A percentile compares a stretch with the other conserved stretches of the same genome.
Evolutionary conservation across 1,140 invertebrate genomes (phyloP).

Genomic region (Tribolium castaneum): DNA sequence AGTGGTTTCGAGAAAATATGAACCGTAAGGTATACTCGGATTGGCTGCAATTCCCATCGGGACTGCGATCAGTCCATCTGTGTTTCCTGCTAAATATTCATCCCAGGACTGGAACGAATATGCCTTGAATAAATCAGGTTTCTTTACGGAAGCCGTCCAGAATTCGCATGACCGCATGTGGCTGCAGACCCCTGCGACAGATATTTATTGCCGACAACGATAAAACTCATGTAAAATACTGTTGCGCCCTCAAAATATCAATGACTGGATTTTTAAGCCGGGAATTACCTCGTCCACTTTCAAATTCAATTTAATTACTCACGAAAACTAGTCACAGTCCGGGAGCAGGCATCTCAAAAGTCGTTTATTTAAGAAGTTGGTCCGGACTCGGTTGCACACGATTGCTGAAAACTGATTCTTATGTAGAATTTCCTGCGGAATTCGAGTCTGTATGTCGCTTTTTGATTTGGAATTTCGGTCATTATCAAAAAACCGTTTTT

Average conservation of each 20-base stretch:
- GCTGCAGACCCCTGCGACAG: slow-evolving; percentile 73
- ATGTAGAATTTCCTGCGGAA: no score
- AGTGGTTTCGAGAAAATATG: slow-evolving; percentile 51
- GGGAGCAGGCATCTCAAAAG: no score
- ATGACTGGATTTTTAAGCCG: background rate
- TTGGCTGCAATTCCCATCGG: slow-evolving; percentile 58
- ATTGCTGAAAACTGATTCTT: no score
- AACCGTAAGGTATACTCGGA: slow-evolving; percentile 53
- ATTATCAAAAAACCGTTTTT: no score
- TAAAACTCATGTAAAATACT: slow-evolving; percentile 31
- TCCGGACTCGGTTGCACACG: no score
- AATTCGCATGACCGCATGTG: slow-evolving; percentile 74
- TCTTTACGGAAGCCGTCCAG: slow-evolving; percentile 75
- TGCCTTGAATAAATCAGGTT: slow-evolving; percentile 68
- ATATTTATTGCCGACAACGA: slow-evolving; percentile 21
- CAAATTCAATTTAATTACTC: no score
- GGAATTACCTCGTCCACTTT: no score
- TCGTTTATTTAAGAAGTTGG: no score
- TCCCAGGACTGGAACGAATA: slow-evolving; percentile 70
- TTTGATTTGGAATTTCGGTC: no score
- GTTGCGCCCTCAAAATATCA: background rate
- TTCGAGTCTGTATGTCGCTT: no score
- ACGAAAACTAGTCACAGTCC: no score
- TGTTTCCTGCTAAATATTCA: slow-evolving; percentile 68
- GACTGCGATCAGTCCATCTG: slow-evolving; percentile 56